Conservation (phyloP, 2,797 vertebrate genomes). For the Notoglanidium macrostoma region DNA sequence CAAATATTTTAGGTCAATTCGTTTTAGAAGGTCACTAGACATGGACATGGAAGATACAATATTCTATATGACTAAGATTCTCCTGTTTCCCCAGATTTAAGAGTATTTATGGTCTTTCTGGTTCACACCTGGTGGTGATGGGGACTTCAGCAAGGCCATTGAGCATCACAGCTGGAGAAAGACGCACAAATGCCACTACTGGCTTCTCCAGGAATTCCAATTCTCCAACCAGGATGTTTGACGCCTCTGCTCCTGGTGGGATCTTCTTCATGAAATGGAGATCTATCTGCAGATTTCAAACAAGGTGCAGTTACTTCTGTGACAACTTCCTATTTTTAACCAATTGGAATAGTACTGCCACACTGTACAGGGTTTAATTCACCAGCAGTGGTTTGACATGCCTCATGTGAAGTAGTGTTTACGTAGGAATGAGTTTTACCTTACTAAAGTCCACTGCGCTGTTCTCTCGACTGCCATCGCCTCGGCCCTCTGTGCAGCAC, state of each 20-base stretch:
- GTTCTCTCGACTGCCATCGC: conserved; percentile 96
- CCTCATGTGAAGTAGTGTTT: not conserved
- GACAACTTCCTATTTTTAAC: not conserved
- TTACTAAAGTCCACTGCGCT: conserved; percentile 98
- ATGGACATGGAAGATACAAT: not conserved
- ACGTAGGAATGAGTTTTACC: conserved; percentile 73
- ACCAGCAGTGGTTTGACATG: not conserved
- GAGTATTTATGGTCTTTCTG: not conserved
- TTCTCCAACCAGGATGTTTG: conserved; percentile 97
- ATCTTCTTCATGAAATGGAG: conserved; percentile 99
- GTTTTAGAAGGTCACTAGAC: not conserved
- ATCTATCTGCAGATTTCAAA: conserved; percentile 81
- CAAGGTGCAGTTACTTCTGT: not conserved
- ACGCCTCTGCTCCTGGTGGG: conserved; percentile 95
- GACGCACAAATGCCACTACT: conserved; percentile 91
- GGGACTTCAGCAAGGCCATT: conserved; percentile 95
- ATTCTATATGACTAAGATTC: not conserved
- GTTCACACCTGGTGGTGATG: conserved; percentile 89
- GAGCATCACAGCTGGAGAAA: conserved; percentile 92
- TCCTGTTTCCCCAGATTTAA: not conserved
- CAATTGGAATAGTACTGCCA: not conserved
- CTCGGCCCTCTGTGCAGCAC: conserved; percentile 84
- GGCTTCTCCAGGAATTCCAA: conserved; percentile 94
- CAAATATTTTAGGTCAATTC: not conserved
- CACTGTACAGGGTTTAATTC: not conserved